Conservation (phyloP, 2,888 invertebrate genomes). For the Rotaria macrura region DNA sequence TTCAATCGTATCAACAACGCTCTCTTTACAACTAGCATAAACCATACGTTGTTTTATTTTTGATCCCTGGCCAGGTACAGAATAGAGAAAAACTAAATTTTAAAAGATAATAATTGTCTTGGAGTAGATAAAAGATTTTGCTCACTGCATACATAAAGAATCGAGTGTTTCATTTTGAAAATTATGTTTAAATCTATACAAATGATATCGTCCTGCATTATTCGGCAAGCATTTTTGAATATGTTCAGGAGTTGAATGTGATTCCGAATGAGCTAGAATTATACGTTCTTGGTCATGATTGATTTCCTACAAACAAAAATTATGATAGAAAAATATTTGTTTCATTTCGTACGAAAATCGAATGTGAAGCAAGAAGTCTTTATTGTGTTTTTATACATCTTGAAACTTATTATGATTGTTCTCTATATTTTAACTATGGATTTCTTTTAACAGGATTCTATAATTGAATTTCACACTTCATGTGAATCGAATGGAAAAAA, state of each 20-base stretch:
- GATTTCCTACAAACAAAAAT: neutral
- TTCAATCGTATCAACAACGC: slow-evolving; percentile 9
- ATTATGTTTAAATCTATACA: slow-evolving; percentile 77
- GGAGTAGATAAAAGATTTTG: neutral
- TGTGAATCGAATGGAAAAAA: too few relatives aligned
- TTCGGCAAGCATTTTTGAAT: slow-evolving; percentile 60
- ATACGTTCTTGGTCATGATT: slow-evolving; percentile 3
- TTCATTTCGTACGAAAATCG: too few relatives aligned
- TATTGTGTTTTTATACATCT: too few relatives aligned
- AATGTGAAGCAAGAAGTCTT: too few relatives aligned
- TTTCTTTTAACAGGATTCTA: too few relatives aligned
- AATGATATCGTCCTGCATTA: slow-evolving; percentile 77
- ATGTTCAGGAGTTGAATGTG: slow-evolving; percentile 9
- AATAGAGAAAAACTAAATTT: slow-evolving; percentile 80
- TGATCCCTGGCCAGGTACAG: slow-evolving; percentile 90
- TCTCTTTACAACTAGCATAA: slow-evolving; percentile 87
- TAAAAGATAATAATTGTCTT: neutral
- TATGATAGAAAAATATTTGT: too few relatives aligned
- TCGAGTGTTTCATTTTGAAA: slow-evolving; percentile 57
- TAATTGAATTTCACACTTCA: too few relatives aligned
- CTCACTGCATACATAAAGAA: neutral
- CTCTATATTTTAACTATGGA: too few relatives aligned
- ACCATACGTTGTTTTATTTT: slow-evolving; percentile 95
- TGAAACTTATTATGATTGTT: too few relatives aligned
- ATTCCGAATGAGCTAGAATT: neutral